Evolutionary conservation across 1,140 invertebrate species (phyloP).

Genomic region (Neodiprion virginianus): DNA sequence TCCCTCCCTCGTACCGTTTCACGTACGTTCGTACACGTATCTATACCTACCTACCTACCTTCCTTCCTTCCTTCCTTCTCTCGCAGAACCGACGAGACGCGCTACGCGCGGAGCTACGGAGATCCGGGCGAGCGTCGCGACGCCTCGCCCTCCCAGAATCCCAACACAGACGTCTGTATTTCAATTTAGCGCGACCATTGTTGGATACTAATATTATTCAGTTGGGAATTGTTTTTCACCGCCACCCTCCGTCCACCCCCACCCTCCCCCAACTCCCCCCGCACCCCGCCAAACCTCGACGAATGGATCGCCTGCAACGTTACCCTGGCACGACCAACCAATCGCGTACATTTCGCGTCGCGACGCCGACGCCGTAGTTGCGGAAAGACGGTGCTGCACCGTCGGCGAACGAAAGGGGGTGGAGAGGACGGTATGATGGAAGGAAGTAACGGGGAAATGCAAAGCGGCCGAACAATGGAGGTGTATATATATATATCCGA

Average conservation of each 20-base stretch:
- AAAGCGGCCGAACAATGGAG: too few species aligned
- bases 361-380: background rate
- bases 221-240: constrained; percentile 57
- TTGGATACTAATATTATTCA: constrained; percentile 61
- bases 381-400: too few species aligned
- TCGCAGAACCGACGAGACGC: background rate
- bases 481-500: too few species aligned
- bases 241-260: constrained; percentile 38
- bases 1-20: background rate
- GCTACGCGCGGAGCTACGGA: background rate
- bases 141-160: constrained; percentile 1
- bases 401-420: too few species aligned
- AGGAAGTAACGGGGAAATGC: too few species aligned
- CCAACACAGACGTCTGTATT: constrained; percentile 46
- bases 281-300: background rate
- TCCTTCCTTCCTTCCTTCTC: background rate
- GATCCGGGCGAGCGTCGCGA: background rate
- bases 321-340: background rate
- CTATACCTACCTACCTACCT: background rate
- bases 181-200: constrained; percentile 59
- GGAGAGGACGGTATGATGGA: too few species aligned
- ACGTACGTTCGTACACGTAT: background rate
- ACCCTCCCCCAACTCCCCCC: background rate
- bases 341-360: background rate
- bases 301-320: background rate